phyloP scores from a whole-genome alignment of 2,797 vertebrate species.

The Danio jaintianensis region DNA sequence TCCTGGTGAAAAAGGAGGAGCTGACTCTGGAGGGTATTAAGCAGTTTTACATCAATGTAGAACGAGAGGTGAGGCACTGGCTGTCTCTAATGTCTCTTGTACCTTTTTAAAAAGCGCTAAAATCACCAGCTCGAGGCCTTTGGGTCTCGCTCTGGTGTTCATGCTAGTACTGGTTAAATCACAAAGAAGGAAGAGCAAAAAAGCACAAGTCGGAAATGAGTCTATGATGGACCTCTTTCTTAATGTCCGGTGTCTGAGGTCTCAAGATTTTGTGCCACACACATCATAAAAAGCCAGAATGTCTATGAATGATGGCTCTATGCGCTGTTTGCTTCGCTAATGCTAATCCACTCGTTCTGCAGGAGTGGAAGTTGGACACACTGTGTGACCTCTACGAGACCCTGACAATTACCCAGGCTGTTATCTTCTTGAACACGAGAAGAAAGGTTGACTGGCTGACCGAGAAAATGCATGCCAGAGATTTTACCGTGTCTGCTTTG shows the following conservation, averaged over 20 bases:
- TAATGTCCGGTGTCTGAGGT: conserved; percentile 92
- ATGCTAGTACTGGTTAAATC: conserved; percentile 89
- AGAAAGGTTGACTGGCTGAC: conserved; percentile 99
- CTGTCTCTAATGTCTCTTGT: background rate
- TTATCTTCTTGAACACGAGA: conserved; percentile 98
- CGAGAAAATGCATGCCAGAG: conserved; percentile 97
- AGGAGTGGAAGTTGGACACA: conserved; percentile 99
- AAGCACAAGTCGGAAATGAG: conserved; percentile 80
- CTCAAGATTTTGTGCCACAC: conserved; percentile 87
- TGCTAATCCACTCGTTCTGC: background rate
- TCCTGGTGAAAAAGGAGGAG: conserved; percentile 98
- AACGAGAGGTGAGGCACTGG: conserved; percentile 86
- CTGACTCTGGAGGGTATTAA: conserved; percentile 99
- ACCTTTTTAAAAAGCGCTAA: conserved; percentile 88
- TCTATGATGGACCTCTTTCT: conserved; percentile 93
- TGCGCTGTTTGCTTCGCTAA: background rate
- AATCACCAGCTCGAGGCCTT: conserved; percentile 78
- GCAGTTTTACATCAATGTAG: conserved; percentile 99
- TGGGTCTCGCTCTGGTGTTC: conserved; percentile 80
- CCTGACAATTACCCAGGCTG: conserved; percentile 97
- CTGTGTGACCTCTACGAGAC: conserved; percentile 98
- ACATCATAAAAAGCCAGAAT: background rate
- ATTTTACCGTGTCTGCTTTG: conserved; percentile 98
- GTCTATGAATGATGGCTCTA: background rate
- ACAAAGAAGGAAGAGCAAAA: conserved; percentile 85